phyloP scores from a whole-genome alignment of 2,113 vertebrate genomes.

The Phodopus roborovskii region DNA sequence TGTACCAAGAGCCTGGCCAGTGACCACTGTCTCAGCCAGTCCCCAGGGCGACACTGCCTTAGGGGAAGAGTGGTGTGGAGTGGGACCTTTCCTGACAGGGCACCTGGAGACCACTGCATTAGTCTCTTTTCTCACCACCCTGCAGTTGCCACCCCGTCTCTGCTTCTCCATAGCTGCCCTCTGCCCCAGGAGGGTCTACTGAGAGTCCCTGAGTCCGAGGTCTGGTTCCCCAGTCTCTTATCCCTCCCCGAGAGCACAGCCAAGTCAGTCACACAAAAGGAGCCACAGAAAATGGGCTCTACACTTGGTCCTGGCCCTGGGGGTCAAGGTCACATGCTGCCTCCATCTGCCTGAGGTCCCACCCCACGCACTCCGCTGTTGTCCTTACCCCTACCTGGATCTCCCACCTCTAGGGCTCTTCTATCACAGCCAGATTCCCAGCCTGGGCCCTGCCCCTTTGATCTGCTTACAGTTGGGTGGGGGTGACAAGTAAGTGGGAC shows the following conservation, averaged over 20 bases:
- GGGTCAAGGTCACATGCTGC: neutral
- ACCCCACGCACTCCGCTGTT: neutral
- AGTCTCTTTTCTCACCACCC: constrained; percentile 8
- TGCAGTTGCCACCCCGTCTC: neutral
- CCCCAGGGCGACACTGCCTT: constrained; percentile 32
- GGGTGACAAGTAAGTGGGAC: neutral
- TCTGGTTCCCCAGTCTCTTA: neutral
- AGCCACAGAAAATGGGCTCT: neutral
- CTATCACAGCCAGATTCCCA: neutral
- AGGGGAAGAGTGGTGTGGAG: constrained; percentile 19
- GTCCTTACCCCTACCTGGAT: neutral
- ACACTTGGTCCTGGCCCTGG: neutral
- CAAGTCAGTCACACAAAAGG: neutral
- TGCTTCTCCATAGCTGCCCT: constrained; percentile 60
- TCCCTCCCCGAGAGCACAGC: neutral
- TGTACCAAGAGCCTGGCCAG: constrained; percentile 80
- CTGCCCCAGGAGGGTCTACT: neutral
- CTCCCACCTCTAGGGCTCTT: neutral
- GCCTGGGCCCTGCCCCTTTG: neutral
- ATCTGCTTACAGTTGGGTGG: neutral
- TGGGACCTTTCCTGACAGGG: neutral
- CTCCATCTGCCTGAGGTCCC: no score
- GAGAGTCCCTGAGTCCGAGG: neutral
- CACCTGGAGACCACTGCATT: neutral
- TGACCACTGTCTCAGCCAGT: constrained; percentile 60